Base-by-base conservation (phyloP, 2,113 vertebrate genomes). In the Bos indicus region DNA sequence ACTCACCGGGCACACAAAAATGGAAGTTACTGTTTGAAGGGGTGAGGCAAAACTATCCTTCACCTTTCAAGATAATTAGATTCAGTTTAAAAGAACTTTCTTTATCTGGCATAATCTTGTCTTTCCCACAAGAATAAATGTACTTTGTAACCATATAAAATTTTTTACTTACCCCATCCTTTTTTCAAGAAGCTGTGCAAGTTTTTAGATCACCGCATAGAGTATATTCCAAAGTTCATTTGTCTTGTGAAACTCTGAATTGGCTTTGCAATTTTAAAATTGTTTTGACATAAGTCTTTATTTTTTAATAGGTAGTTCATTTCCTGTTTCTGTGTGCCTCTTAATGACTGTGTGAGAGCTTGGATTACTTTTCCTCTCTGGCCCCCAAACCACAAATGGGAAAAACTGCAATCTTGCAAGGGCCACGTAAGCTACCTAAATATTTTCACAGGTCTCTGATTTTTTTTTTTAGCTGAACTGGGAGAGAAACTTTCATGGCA, bases 291-390 rank as follows among this genome's bases (percentile, higher is more conserved):
- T 89, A 43, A 84, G 98, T 95, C 71, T 97, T 57, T 95, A 48
- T 82, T 94, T 97, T 96, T 91, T 88, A 95, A 98, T 95, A 91
- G n/a, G 86, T n/a, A 81, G 71, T 86, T 97, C 89, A 97, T 97
- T 97, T 98, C 93, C 93, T 96, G 51, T 96, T 92, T 95, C 85
- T 12, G 0, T 89, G 57, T 85, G 64, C 46, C 84, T 86, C 87
- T 95, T 80, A 81, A 96, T 46, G 90, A 64, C 84, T 96, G 19
- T 78, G 30, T 67, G 8, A 96, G 90, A 92, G 54, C 51, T 94
- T 92, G 64, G 88, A 83, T 94, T 88, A 91, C 33, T 81, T 98
- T 96, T 91, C 74, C 33, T 90, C 46, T 64, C 80, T 71, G 54
- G 54, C 57, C 92, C 83, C 80, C 86, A 98, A 96, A 97, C 82